phyloP scores from a whole-genome alignment of 1,140 invertebrate species.

The Homalodisca vitripennis region DNA sequence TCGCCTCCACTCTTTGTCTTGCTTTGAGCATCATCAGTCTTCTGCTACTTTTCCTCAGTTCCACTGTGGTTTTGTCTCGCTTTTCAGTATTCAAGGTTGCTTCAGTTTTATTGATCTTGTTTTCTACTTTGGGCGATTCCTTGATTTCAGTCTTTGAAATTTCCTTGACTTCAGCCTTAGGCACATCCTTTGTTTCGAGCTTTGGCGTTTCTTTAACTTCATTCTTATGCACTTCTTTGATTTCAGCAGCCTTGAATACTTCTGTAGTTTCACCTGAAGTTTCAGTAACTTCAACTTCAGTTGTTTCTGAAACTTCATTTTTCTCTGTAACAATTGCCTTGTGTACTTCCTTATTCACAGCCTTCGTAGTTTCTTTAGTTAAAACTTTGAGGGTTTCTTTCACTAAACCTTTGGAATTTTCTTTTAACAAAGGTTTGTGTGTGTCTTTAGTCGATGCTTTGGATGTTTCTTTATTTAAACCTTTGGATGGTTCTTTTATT shows the following conservation, averaged over 20 bases:
- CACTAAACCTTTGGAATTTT: no score
- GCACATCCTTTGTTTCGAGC: not conserved
- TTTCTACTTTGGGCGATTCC: constrained; percentile 1
- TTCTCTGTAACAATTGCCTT: no score
- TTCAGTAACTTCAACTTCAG: no score
- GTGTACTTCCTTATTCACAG: no score
- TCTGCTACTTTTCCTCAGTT: constrained; percentile 29
- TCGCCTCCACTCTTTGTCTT: constrained; percentile 31
- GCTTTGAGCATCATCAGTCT: constrained; percentile 31
- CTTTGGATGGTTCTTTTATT: no score
- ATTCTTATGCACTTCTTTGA: not conserved
- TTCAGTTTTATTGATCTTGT: constrained; percentile 19
- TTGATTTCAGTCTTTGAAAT: not conserved
- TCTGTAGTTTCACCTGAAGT: no score
- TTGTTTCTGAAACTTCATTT: no score
- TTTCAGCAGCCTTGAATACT: not conserved
- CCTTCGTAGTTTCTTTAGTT: no score
- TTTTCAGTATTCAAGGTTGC: constrained; percentile 1
- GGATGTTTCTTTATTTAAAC: no score
- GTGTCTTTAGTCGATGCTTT: no score
- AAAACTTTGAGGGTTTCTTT: no score
- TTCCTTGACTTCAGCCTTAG: constrained; percentile 25
- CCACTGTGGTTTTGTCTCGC: not conserved
- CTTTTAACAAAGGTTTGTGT: no score
- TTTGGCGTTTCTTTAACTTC: constrained; percentile 9